Evolutionary conservation across 2,888 invertebrate genomes (phyloP).

Genomic region (Ferdinandea cuprea): DNA sequence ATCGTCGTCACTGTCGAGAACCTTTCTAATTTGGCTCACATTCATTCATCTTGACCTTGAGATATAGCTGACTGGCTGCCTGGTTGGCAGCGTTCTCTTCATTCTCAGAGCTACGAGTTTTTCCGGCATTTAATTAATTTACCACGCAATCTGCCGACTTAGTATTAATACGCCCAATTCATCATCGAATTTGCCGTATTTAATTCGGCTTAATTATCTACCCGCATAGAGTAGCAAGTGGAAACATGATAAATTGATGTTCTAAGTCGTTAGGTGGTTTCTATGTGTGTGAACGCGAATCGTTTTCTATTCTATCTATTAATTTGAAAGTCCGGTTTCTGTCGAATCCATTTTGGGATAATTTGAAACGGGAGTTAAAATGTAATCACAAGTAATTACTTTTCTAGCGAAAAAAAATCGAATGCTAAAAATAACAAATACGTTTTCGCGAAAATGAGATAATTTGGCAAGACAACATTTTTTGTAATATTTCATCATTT

Average conservation of each 20-base stretch:
- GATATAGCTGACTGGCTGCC: no score
- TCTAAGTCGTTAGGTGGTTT: no score
- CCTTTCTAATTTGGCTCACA: conserved; percentile 46
- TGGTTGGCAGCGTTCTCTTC: conserved; percentile 18
- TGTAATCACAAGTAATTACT: background rate
- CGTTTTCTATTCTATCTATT: background rate
- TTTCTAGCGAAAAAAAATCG: background rate
- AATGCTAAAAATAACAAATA: no score
- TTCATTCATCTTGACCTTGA: conserved; percentile 30
- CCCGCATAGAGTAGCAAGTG: background rate
- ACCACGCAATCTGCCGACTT: conserved; percentile 2
- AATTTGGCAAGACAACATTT: no score
- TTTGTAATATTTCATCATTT: background rate
- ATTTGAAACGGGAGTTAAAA: background rate
- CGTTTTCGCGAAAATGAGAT: no score
- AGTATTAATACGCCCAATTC: conserved; percentile 14
- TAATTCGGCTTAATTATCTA: conserved; percentile 5
- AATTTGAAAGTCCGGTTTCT: background rate
- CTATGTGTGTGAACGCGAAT: no score
- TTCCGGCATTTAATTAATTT: conserved; percentile 51
- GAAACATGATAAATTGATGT: conserved; percentile 11
- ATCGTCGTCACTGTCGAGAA: conserved; percentile 29
- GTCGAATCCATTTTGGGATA: background rate
- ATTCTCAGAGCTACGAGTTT: conserved; percentile 17
- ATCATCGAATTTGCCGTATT: conserved; percentile 1